Conservation (phyloP, 2,797 vertebrate genomes). For the Myotis findleyi region DNA sequence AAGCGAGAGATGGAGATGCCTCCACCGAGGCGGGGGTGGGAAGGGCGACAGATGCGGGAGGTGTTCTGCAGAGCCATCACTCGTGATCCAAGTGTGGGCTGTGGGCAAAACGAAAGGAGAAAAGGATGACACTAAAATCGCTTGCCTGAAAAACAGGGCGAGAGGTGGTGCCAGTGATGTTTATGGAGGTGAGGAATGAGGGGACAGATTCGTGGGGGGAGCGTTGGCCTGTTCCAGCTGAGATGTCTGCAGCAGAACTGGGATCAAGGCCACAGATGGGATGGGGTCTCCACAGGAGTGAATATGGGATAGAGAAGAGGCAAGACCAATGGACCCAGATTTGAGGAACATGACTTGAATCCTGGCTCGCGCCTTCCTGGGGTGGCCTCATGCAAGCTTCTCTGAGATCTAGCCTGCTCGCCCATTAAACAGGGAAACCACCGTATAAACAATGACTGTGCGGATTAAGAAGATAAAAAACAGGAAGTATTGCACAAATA, state of each 20-base stretch:
- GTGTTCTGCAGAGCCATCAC: neutral
- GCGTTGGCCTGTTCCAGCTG: neutral
- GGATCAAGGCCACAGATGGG: neutral
- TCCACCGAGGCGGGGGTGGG: too few species aligned
- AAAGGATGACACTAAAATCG: neutral
- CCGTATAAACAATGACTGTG: fast-evolving
- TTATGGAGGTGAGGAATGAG: neutral
- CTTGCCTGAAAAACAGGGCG: neutral
- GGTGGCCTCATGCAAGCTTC: neutral
- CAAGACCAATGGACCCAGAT: neutral
- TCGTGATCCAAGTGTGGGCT: neutral
- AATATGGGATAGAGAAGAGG: neutral
- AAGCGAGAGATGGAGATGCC: neutral
- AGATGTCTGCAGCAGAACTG: neutral
- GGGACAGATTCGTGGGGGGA: neutral
- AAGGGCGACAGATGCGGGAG: neutral
- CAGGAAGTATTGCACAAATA: neutral
- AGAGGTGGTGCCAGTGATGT: neutral
- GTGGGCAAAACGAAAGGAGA: neutral
- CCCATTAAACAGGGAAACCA: neutral
- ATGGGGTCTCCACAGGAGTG: too few species aligned
- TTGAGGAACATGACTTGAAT: neutral
- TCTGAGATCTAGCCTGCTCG: neutral
- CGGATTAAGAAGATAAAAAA: neutral
- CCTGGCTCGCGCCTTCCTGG: neutral